Percentiles rank a stretch among this genome's conserved stretches.
Conservation (phyloP, 2,888 invertebrate genomes). For the Leucophenga montana region DNA sequence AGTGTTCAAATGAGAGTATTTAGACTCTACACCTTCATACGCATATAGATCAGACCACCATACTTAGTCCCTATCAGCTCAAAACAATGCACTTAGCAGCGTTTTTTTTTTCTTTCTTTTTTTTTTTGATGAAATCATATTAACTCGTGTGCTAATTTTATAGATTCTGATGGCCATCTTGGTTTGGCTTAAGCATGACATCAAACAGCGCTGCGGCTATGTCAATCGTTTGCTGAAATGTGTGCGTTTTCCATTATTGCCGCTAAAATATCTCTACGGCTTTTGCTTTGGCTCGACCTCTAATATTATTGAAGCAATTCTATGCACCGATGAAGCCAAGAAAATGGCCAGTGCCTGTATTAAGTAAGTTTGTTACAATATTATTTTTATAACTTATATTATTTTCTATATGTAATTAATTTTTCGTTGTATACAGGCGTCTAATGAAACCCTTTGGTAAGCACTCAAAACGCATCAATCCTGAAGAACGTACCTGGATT, state of each 20-base stretch:
- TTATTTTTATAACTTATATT: too few species aligned
- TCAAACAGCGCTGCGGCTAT: neutral
- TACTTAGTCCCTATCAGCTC: too few species aligned
- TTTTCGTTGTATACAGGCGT: neutral
- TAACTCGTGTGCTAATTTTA: neutral
- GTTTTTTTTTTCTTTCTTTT: too few species aligned
- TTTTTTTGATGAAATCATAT: neutral
- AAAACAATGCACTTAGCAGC: too few species aligned
- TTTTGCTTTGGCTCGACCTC: neutral
- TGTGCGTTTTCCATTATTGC: conserved; percentile 36
- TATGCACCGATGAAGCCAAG: conserved; percentile 34
- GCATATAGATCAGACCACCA: too few species aligned
- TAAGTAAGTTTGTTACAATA: neutral
- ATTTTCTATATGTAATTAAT: too few species aligned
- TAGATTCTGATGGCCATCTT: conserved; percentile 8
- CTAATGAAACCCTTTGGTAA: neutral
- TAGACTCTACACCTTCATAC: too few species aligned
- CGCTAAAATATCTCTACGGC: conserved; percentile 32
- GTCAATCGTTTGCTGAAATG: neutral
- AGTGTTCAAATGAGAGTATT: too few species aligned
- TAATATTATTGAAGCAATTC: conserved; percentile 49
- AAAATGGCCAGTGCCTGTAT: conserved; percentile 54
- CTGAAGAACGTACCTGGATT: conserved; percentile 10
- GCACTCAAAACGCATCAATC: neutral
- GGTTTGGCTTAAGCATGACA: conserved; percentile 13